A percentile compares a stretch with the other conserved stretches of the same genome.
Evolutionary conservation across 2,888 invertebrate genomes (phyloP).

Genomic region (Aspidapion aeneum): DNA sequence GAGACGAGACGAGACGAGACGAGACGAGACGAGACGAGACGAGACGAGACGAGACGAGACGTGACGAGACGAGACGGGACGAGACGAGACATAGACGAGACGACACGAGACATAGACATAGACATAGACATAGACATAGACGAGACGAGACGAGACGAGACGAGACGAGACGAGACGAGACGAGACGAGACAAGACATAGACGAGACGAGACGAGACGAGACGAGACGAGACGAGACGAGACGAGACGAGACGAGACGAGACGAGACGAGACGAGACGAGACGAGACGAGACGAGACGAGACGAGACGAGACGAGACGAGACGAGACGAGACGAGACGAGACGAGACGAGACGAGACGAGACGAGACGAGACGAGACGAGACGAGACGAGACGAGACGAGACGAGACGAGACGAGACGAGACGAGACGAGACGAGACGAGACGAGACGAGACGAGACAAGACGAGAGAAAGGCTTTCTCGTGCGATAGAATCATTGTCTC

Average conservation of each 20-base stretch:
- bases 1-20: conserved; percentile 11
- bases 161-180: conserved; percentile 9
- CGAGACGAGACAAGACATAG: conserved; percentile 8
- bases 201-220: conserved; percentile 12
- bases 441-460: conserved; percentile 13
- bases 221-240: conserved; percentile 11
- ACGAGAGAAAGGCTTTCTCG: too few species aligned
- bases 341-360: conserved; percentile 13
- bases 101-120: conserved; percentile 5
- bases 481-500: too few species aligned
- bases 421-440: conserved; percentile 11
- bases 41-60: conserved; percentile 6
- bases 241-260: conserved; percentile 13
- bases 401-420: conserved; percentile 11
- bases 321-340: conserved; percentile 12
- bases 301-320: conserved; percentile 13
- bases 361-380: conserved; percentile 12
- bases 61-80: conserved; percentile 6
- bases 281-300: conserved; percentile 13
- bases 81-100: conserved; percentile 8
- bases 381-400: conserved; percentile 13
- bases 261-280: conserved; percentile 13
- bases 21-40: conserved; percentile 10
- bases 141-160: conserved; percentile 8
- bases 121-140: conserved; percentile 1